Evolutionary conservation across 2,888 invertebrate genomes (phyloP), one percentile per base, ranked within the genome.

Genomic region (Linnaemya tessellans): DNA sequence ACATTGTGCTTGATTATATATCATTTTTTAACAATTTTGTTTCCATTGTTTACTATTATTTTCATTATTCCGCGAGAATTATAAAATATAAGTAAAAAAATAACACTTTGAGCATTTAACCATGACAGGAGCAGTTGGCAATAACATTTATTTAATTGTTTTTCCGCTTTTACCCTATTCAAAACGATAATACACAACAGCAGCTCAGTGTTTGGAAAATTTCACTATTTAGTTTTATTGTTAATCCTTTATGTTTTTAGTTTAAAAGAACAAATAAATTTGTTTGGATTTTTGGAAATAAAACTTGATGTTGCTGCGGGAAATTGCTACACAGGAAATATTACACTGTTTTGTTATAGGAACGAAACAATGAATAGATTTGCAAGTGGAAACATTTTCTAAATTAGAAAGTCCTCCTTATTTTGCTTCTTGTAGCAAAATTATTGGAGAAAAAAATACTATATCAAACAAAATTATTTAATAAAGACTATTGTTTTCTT

Each of bases 121-220:
- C 73, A 73, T 64, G 73, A 73, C 65, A 81, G 78, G 30, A 84
- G 78, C 80, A 73, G 67, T 81, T 78, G 73, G 71, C 73, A 73
- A 78, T 77, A 77, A 67, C 71, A 67, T 84, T 81, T 73, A 75
- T 80, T 84, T 75, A 84, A 80, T 80, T 84, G 71, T 84, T 84
- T 79, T 75, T 75, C 74, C 70, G 64, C 79, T 74, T 56, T 79
- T 83, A 54, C 22, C 18, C 58, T 71, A 60, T 80, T 60, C 75
- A 71, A 43, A 80, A 75, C 41, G 65, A 70, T 80, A 70, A 70
- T 70, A 41, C 30, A 75, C 41, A 71, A 70, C 75, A 70, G 70
- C 58, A 41, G 25, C 30, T 58, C 38, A 64, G 56, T 79, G 11
- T 8, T 49, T 49, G 8, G 18, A 20, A 51, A 9, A 65, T 41